phyloP scores from a whole-genome alignment of 1,140 invertebrate species.

The Drosophila kanapiae region DNA sequence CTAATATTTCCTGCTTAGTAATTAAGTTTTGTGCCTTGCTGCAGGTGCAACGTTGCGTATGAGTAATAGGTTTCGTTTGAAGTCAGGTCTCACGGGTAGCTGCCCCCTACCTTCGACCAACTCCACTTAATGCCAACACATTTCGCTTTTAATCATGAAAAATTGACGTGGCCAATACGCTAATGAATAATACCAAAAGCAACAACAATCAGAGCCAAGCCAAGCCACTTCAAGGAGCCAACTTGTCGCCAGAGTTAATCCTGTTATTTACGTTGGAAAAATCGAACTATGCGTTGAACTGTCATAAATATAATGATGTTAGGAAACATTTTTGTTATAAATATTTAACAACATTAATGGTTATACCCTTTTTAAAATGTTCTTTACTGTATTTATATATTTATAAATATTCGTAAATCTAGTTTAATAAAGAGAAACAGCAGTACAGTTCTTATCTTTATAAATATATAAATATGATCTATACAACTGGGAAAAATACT shows the following conservation, averaged over 20 bases:
- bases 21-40: conserved; percentile 56
- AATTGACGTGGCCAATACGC: conserved; percentile 42
- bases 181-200: conserved; percentile 51
- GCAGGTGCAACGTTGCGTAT: conserved; percentile 75
- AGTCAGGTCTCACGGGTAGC: conserved; percentile 13
- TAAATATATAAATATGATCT: too few relatives aligned
- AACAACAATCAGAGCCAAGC: conserved; percentile 26
- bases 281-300: conserved; percentile 20
- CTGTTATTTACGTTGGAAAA: conserved; percentile 48
- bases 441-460: too few relatives aligned
- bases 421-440: too few relatives aligned
- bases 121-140: conserved; percentile 66
- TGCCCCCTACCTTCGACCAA: conserved; percentile 1
- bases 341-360: not conserved
- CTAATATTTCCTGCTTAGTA: conserved; percentile 80
- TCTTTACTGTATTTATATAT: too few relatives aligned
- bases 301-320: not conserved
- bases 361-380: too few relatives aligned
- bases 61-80: conserved; percentile 52
- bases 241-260: conserved; percentile 53
- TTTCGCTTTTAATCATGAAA: conserved; percentile 72
- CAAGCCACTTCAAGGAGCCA: conserved; percentile 46
- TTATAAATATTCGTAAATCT: too few relatives aligned
- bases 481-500: too few relatives aligned
- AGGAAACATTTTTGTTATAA: not conserved